Percentiles rank a stretch among this genome's conserved stretches.
These are phyloP conservation scores for Menidia menidia DNA, from an alignment of 2,797 vertebrate species.

Conservation along the genomic window DNA sequence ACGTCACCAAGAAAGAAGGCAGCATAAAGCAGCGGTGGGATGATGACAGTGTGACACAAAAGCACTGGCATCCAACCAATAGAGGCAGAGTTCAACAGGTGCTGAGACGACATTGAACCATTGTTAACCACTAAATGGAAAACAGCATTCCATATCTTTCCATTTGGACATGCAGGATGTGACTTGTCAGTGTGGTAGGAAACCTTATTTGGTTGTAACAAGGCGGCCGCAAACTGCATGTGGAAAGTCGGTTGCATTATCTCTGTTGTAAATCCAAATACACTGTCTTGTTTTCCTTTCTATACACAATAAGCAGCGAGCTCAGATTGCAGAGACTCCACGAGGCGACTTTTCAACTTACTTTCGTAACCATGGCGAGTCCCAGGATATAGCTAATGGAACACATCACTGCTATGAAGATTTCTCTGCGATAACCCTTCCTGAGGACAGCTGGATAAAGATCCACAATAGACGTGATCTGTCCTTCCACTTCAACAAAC, in stretches of 20 bases:
- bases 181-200: conserved; percentile 35
- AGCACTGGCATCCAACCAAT: conserved; percentile 69
- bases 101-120: conserved; percentile 64
- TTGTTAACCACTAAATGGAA: conserved; percentile 63
- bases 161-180: conserved; percentile 60
- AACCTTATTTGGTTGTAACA: conserved; percentile 70
- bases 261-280: conserved; percentile 35
- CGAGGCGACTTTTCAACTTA: conserved; percentile 75
- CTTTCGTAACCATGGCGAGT: conserved; percentile 98
- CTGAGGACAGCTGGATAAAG: conserved; percentile 98
- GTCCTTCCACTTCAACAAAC: conserved; percentile 99
- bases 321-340: neutral
- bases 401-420: conserved; percentile 97
- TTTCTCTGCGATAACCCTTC: conserved; percentile 98
- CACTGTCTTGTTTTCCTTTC: conserved; percentile 30
- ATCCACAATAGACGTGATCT: conserved; percentile 99
- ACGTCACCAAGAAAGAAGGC: conserved; percentile 29
- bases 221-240: conserved; percentile 39
- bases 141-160: conserved; percentile 70
- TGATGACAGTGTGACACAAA: conserved; percentile 27
- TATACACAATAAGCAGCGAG: conserved; percentile 31
- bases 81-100: conserved; percentile 77
- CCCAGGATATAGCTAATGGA: conserved; percentile 97
- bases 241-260: conserved; percentile 54
- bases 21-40: conserved; percentile 25